Percentiles rank a stretch among this genome's conserved stretches.
Evolutionary conservation across 2,113 vertebrate genomes (phyloP).

Genomic region (Desmodus rotundus): DNA sequence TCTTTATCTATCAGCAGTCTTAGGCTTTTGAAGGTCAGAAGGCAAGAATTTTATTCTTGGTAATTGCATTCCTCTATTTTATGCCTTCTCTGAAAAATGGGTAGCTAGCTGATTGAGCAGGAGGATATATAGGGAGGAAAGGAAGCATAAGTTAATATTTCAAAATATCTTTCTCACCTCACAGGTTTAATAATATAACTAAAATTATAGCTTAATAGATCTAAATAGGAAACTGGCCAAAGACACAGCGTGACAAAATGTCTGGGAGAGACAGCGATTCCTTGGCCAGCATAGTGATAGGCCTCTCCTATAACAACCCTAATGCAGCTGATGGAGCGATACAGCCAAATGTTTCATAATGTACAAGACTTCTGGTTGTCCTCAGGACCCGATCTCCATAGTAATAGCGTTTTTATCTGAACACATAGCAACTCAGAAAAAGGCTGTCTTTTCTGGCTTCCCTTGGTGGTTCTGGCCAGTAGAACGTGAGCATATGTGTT

Average conservation of each 20-base stretch:
- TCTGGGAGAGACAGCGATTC: background rate
- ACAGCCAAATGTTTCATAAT: background rate
- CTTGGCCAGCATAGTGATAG: too few species aligned
- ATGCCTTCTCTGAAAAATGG: background rate
- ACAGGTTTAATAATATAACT: background rate
- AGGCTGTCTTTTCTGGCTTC: background rate
- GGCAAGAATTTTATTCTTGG: background rate
- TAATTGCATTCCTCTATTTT: background rate
- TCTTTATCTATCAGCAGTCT: background rate
- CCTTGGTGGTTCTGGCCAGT: background rate
- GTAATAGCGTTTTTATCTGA: background rate
- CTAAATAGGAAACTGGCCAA: background rate
- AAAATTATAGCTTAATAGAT: background rate
- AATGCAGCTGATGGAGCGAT: background rate
- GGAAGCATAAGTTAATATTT: background rate
- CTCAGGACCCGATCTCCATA: background rate
- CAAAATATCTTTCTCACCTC: background rate
- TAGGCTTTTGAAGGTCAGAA: background rate
- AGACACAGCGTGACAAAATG: background rate
- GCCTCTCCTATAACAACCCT: background rate
- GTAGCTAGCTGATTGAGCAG: background rate
- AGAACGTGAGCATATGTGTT: background rate
- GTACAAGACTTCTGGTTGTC: background rate
- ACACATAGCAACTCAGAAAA: background rate
- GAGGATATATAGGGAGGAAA: background rate